phyloP scores from a whole-genome alignment of 2,888 invertebrate genomes.

The Trypoxylon attenuatum region DNA sequence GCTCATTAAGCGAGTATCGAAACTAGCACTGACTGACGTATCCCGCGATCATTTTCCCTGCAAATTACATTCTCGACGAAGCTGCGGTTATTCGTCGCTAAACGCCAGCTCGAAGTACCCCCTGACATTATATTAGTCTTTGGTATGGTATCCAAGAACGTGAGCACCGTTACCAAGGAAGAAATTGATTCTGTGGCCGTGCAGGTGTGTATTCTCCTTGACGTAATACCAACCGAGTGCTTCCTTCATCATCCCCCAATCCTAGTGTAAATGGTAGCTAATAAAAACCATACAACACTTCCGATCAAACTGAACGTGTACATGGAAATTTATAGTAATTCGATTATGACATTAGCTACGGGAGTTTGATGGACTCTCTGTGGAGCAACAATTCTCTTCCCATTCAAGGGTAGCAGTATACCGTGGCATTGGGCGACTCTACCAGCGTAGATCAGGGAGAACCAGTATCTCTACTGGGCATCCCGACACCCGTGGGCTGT shows the following conservation, averaged over 20 bases:
- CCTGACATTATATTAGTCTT: slow-evolving; percentile 41
- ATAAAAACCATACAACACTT: too few relatives aligned
- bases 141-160: slow-evolving; percentile 30
- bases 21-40: slow-evolving; percentile 23
- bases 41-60: slow-evolving; percentile 45
- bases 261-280: too few relatives aligned
- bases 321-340: too few relatives aligned
- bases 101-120: slow-evolving; percentile 4
- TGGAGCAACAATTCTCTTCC: too few relatives aligned
- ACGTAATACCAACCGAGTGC: not conserved
- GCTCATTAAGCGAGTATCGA: too few relatives aligned
- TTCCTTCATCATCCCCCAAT: slow-evolving; percentile 1
- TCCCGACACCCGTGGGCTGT: slow-evolving; percentile 32
- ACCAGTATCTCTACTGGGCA: slow-evolving; percentile 15
- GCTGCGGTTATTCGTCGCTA: not conserved
- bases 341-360: too few relatives aligned
- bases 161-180: slow-evolving; percentile 37
- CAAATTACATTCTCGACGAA: slow-evolving; percentile 26
- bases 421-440: too few relatives aligned
- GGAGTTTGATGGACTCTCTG: too few relatives aligned
- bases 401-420: too few relatives aligned
- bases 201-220: slow-evolving; percentile 28
- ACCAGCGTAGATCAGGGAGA: not conserved
- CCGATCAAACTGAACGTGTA: too few relatives aligned
- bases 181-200: slow-evolving; percentile 46